phyloP scores from a whole-genome alignment of 2,113 vertebrate species.

The Cephalopterus ornatus region DNA sequence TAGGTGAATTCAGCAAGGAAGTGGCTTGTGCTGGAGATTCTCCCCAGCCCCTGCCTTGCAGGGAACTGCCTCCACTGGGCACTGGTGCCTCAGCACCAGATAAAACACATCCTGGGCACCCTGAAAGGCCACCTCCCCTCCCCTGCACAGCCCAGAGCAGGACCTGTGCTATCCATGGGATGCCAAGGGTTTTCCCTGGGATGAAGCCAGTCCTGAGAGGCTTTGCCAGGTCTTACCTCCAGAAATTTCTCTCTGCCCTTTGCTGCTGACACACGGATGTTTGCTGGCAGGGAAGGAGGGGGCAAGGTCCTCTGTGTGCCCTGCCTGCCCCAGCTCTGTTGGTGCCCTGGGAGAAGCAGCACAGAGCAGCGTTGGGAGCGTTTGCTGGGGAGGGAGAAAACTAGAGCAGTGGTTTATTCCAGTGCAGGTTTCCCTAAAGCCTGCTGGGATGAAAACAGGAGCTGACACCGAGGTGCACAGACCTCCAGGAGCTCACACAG shows the following conservation, averaged over 20 bases:
- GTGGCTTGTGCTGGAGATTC: neutral
- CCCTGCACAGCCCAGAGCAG: neutral
- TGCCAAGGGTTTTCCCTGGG: neutral
- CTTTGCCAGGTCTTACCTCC: neutral
- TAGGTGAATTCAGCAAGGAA: neutral
- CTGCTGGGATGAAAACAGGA: neutral
- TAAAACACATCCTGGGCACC: neutral
- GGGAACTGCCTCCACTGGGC: neutral
- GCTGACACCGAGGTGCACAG: fast-evolving
- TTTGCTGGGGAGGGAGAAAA: neutral
- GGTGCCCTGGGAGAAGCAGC: neutral
- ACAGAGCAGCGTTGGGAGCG: neutral
- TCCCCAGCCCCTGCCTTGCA: neutral
- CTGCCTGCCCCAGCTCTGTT: neutral
- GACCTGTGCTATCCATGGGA: neutral
- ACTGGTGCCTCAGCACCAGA: neutral
- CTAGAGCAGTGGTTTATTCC: neutral
- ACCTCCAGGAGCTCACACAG: neutral
- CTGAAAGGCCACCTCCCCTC: neutral
- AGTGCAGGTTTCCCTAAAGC: neutral
- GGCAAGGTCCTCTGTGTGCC: neutral
- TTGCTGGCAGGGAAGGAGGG: neutral
- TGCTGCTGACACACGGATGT: neutral
- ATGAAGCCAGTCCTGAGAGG: neutral
- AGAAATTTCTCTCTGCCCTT: neutral